Evolutionary conservation across 2,113 vertebrate species (phyloP).

Genomic region (Rhineura floridana): DNA sequence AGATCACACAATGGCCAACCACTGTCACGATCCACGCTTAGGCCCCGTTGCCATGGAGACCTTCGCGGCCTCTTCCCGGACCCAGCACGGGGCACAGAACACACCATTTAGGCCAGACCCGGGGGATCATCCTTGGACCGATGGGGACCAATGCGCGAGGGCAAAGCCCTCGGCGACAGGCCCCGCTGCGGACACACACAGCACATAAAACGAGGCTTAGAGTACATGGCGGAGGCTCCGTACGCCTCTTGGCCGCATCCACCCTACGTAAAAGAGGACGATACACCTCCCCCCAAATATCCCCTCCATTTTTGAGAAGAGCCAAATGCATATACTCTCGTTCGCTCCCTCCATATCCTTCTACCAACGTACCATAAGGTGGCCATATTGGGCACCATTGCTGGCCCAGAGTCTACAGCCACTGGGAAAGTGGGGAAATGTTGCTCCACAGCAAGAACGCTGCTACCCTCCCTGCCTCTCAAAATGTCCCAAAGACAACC

Average conservation of each 20-base stretch:
- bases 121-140: too few species aligned
- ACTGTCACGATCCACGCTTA: rapidly evolving
- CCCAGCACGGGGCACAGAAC: not conserved
- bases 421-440: not conserved
- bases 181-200: not conserved
- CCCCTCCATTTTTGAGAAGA: not conserved
- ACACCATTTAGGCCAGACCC: too few species aligned
- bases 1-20: not conserved
- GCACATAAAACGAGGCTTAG: not conserved
- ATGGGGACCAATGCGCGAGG: not conserved
- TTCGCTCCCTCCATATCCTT: not conserved
- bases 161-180: not conserved
- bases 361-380: not conserved
- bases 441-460: not conserved
- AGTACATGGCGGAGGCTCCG: not conserved
- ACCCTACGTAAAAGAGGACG: too few species aligned
- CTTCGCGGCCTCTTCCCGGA: not conserved
- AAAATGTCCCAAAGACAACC: not conserved
- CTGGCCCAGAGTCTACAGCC: not conserved
- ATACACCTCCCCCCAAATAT: not conserved
- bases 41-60: slow-evolving; percentile 7
- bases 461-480: not conserved
- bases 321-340: not conserved
- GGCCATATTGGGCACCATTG: not conserved
- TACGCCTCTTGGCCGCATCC: not conserved